These are phyloP conservation scores for Lepilemur ruficaudatus DNA, from an alignment of 2,797 vertebrate genomes.

Conservation along the genomic window DNA sequence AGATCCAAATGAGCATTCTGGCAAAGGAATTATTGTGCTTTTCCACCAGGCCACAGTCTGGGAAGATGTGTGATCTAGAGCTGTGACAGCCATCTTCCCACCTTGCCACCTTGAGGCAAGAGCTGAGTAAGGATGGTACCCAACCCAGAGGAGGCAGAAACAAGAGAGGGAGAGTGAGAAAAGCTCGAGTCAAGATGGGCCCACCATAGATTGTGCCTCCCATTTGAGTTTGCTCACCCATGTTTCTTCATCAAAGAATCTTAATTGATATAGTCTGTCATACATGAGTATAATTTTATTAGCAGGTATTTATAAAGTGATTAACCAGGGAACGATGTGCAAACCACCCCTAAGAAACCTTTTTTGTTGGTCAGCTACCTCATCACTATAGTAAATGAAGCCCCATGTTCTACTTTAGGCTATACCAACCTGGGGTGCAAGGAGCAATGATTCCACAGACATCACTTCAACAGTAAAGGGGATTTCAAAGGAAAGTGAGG, in stretches of 20 bases:
- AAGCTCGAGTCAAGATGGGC: background rate
- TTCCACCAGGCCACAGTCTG: background rate
- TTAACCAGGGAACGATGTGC: background rate
- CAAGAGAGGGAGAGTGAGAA: background rate
- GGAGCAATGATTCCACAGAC: background rate
- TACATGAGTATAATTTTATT: background rate
- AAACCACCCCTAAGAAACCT: background rate
- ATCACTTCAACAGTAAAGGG: background rate
- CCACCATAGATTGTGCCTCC: background rate
- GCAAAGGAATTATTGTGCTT: background rate
- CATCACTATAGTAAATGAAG: background rate
- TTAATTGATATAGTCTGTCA: background rate
- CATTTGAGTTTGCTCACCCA: background rate
- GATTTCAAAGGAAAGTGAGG: background rate
- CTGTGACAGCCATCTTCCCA: background rate
- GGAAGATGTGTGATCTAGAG: background rate
- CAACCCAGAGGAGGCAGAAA: background rate
- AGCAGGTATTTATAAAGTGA: background rate
- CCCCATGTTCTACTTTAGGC: background rate
- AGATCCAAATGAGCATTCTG: background rate
- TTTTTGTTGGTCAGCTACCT: background rate
- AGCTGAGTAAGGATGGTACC: background rate
- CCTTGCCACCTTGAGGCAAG: background rate
- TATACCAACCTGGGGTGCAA: background rate
- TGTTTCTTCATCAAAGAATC: background rate